These are phyloP conservation scores for Carduelis carduelis DNA, from an alignment of 2,797 vertebrate species.

Conservation along the genomic window DNA sequence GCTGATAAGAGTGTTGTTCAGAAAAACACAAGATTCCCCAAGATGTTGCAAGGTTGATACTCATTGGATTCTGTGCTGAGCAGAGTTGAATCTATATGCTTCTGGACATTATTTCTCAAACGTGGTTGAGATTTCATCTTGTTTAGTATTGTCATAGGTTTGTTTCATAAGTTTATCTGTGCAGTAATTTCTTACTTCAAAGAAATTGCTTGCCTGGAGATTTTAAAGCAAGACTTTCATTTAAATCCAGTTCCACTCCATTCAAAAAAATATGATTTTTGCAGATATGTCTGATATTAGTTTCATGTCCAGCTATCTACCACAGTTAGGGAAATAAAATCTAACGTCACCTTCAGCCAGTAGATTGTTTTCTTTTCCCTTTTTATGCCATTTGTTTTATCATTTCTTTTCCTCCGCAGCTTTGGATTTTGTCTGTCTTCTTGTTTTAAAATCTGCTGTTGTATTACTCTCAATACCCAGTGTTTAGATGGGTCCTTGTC, in stretches of 20 bases:
- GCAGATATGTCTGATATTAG: background rate
- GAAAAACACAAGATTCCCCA: background rate
- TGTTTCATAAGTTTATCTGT: background rate
- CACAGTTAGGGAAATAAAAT: background rate
- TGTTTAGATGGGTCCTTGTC: background rate
- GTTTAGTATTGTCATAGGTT: background rate
- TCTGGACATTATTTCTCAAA: background rate
- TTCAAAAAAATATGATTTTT: background rate
- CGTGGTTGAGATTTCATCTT: background rate
- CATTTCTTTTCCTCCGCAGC: background rate
- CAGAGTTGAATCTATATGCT: background rate
- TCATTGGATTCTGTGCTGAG: background rate
- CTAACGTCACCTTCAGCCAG: background rate
- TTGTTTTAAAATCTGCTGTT: background rate
- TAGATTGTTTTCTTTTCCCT: background rate
- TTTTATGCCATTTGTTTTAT: background rate
- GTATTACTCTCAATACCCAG: background rate
- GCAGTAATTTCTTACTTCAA: background rate
- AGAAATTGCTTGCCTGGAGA: background rate
- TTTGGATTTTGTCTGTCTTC: background rate
- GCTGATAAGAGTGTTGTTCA: background rate
- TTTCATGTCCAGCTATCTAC: background rate
- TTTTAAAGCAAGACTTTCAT: background rate
- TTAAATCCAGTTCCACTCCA: background rate
- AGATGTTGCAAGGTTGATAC: background rate